phyloP scores from a whole-genome alignment of 2,797 vertebrate genomes.

The Pseudochaenichthys georgianus region DNA sequence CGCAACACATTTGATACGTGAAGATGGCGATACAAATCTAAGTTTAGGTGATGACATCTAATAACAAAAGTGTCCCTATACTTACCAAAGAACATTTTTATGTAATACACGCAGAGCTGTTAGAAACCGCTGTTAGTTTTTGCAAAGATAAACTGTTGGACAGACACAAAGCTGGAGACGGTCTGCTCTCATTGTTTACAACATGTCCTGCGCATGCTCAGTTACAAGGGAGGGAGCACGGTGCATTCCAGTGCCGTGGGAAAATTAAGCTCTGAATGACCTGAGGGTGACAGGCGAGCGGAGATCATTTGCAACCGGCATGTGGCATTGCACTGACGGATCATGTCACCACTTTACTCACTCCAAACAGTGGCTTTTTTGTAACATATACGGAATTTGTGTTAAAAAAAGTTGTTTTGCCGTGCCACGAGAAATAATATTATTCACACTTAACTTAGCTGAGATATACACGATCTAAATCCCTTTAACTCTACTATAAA shows the following conservation, averaged over 20 bases:
- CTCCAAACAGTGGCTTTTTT: not conserved
- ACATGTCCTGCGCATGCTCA: conserved; percentile 82
- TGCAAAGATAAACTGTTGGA: conserved; percentile 67
- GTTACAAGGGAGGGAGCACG: conserved; percentile 74
- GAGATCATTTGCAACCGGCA: accelerated
- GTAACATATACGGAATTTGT: not conserved
- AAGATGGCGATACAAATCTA: conserved; percentile 62
- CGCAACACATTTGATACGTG: conserved; percentile 73
- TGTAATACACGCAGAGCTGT: conserved; percentile 32
- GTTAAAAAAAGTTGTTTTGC: not conserved
- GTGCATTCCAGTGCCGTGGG: conserved; percentile 56
- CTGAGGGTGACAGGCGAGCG: conserved; percentile 7
- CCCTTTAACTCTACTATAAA: not conserved
- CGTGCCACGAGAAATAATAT: not conserved
- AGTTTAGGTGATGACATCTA: conserved; percentile 59
- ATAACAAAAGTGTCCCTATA: conserved; percentile 52
- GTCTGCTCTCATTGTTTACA: conserved; percentile 88
- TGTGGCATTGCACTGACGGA: not conserved
- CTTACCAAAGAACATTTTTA: conserved; percentile 80
- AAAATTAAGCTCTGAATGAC: conserved; percentile 13
- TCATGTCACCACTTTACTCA: not conserved
- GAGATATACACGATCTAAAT: not conserved
- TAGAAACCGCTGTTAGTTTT: conserved; percentile 57
- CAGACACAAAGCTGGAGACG: conserved; percentile 83
- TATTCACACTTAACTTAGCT: not conserved